Evolutionary conservation across 2,113 vertebrate genomes (phyloP).

Genomic region (Dromaius novaehollandiae): DNA sequence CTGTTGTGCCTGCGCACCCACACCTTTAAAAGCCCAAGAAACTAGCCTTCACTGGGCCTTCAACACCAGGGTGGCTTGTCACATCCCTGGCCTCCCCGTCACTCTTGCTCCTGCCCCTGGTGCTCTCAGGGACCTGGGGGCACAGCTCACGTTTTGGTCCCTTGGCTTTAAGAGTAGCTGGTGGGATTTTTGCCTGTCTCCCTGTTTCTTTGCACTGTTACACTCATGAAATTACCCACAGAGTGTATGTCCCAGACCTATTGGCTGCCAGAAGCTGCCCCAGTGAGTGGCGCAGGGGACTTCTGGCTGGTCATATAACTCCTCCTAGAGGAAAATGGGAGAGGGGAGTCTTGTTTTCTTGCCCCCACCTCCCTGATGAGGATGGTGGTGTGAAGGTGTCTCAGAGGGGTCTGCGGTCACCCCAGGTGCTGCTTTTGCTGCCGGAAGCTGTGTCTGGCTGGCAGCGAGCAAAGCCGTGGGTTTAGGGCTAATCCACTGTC

Average conservation of each 20-base stretch:
- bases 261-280: neutral
- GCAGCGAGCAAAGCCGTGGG: neutral
- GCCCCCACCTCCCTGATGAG: neutral
- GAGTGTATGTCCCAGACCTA: neutral
- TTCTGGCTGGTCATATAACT: neutral
- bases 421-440: accelerated
- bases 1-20: neutral
- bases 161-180: neutral
- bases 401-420: neutral
- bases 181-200: neutral
- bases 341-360: neutral
- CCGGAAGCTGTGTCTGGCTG: neutral
- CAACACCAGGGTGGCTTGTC: neutral
- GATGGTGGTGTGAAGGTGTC: neutral
- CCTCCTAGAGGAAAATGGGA: neutral
- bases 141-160: neutral
- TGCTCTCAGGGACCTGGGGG: neutral
- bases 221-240: neutral
- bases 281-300: neutral
- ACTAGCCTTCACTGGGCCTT: neutral
- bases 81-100: conserved; percentile 31
- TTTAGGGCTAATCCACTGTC: neutral
- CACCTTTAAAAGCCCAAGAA: neutral
- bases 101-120: neutral
- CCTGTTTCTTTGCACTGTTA: neutral